Evolutionary conservation across 2,113 vertebrate species (phyloP).

Genomic region (Ictidomys tridecemlineatus): DNA sequence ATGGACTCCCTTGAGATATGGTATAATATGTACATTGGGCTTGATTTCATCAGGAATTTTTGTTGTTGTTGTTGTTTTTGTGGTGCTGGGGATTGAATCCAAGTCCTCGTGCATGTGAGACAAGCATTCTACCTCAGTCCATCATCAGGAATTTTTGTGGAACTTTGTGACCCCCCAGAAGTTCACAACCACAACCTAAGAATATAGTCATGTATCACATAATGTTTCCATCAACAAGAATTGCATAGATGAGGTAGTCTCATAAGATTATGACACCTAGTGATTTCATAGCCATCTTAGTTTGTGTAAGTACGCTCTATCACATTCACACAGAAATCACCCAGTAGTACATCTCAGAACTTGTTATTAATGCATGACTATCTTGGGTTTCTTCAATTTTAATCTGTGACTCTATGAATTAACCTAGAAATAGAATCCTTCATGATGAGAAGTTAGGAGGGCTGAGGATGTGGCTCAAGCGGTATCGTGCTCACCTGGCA

Average conservation of each 20-base stretch:
- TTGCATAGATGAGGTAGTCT: background rate
- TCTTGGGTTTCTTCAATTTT: slow-evolving; percentile 47
- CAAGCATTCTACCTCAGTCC: too few species aligned
- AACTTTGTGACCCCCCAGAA: background rate
- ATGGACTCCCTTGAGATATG: background rate
- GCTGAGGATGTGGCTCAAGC: too few species aligned
- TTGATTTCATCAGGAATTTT: slow-evolving; percentile 48
- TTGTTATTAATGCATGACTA: background rate
- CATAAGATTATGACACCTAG: background rate
- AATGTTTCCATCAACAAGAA: background rate
- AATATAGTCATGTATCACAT: background rate
- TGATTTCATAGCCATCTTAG: background rate
- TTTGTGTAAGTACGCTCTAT: background rate
- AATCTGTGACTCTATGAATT: slow-evolving; percentile 24
- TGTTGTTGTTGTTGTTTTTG: background rate
- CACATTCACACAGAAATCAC: background rate
- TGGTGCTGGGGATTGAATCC: too few species aligned
- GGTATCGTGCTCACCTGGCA: too few species aligned
- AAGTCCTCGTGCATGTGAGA: too few species aligned
- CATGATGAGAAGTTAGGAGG: background rate
- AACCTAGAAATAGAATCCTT: background rate
- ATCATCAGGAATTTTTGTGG: background rate
- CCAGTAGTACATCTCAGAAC: background rate
- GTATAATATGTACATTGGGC: background rate
- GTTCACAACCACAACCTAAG: background rate